Conservation (phyloP, 1,140 invertebrate species). For the Calliphora vicina region DNA sequence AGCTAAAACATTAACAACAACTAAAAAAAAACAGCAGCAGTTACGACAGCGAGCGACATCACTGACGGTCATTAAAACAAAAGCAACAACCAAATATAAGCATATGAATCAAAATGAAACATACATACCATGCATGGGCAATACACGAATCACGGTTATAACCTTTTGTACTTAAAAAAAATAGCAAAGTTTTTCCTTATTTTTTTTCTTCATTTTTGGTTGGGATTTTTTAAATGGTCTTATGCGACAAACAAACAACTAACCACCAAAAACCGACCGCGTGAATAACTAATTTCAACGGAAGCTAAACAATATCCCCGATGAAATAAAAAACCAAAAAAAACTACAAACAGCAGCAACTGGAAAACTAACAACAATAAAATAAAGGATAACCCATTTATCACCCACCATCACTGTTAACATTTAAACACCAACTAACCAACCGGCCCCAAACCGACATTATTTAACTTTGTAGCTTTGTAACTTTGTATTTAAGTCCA, state of each 20-base stretch:
- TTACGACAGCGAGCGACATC: background rate
- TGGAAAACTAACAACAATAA: background rate
- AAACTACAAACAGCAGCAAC: slow-evolving; percentile 1
- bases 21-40: background rate
- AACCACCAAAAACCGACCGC: slow-evolving; percentile 29
- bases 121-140: background rate
- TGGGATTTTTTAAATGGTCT: slow-evolving; percentile 11
- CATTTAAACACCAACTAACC: slow-evolving; percentile 28
- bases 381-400: slow-evolving; percentile 34
- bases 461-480: background rate
- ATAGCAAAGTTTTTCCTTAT: too few species aligned
- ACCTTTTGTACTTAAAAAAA: slow-evolving; percentile 16
- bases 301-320: background rate
- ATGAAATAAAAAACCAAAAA: slow-evolving; percentile 3
- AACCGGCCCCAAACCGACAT: background rate
- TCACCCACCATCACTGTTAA: slow-evolving; percentile 40
- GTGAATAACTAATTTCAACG: slow-evolving; percentile 43
- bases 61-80: slow-evolving; percentile 38
- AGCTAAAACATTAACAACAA: background rate
- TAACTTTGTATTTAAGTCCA: background rate
- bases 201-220: background rate
- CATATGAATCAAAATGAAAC: slow-evolving; percentile 27
- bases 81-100: slow-evolving; percentile 33
- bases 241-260: slow-evolving; percentile 12
- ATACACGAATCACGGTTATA: slow-evolving; percentile 31